phyloP scores from a whole-genome alignment of 1,140 invertebrate genomes.

The Drosophila melanica region DNA sequence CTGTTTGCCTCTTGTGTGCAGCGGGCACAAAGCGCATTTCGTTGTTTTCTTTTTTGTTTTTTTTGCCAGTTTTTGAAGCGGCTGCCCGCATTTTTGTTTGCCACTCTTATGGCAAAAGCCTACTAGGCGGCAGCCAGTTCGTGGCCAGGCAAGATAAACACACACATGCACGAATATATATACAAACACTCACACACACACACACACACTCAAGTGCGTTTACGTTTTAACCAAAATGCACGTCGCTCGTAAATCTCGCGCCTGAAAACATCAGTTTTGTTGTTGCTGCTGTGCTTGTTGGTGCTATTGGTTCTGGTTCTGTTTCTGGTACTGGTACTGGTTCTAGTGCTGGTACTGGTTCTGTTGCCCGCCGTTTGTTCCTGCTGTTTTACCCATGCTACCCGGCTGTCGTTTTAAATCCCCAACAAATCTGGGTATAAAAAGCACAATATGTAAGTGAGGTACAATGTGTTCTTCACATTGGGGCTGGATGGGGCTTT shows the following conservation, averaged over 20 bases:
- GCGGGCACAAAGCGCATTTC: constrained; percentile 59
- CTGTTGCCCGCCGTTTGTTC: constrained; percentile 10
- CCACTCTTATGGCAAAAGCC: constrained; percentile 61
- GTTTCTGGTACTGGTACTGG: constrained; percentile 39
- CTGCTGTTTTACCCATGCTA: constrained; percentile 6
- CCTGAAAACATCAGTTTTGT: constrained; percentile 76
- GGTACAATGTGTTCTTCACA: constrained; percentile 6
- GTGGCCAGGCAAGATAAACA: constrained; percentile 68
- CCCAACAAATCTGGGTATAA: constrained; percentile 38
- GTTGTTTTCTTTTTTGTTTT: constrained; percentile 39
- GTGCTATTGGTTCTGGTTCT: constrained; percentile 42
- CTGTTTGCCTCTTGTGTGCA: constrained; percentile 4
- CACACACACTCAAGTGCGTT: constrained; percentile 60
- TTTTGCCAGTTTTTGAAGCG: constrained; percentile 41
- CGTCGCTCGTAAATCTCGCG: constrained; percentile 76
- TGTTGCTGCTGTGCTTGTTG: constrained; percentile 34
- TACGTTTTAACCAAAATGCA: constrained; percentile 72
- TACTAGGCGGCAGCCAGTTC: constrained; percentile 39
- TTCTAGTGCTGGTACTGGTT: constrained; percentile 42
- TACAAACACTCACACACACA: constrained; percentile 13
- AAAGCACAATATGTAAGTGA: constrained; percentile 36
- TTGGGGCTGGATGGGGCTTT: constrained; percentile 2
- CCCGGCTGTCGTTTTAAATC: constrained; percentile 35
- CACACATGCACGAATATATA: constrained; percentile 31
- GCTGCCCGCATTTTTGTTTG: constrained; percentile 74